Conservation (phyloP, 1,140 invertebrate species). For the Drosophila subobscura region DNA sequence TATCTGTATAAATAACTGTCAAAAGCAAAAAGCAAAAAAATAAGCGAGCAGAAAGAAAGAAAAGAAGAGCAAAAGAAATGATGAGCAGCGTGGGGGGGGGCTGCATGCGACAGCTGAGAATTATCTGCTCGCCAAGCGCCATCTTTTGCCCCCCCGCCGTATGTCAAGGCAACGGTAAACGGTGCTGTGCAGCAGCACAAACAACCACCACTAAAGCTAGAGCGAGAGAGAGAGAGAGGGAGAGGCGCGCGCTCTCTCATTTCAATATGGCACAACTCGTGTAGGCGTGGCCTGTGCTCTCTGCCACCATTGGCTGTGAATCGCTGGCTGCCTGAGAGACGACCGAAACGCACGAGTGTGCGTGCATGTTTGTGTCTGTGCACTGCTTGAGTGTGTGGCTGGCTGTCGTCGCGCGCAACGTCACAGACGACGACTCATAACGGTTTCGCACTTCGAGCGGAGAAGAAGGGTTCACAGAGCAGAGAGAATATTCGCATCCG, state of each 20-base stretch:
- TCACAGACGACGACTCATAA: constrained; percentile 55
- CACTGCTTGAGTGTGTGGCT: constrained; percentile 14
- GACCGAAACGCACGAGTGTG: constrained; percentile 11
- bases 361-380: constrained; percentile 14
- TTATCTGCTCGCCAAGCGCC: constrained; percentile 50
- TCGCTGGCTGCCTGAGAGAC: constrained; percentile 11
- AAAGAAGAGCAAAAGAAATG: constrained; percentile 6
- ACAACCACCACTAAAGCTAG: constrained; percentile 30
- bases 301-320: too few species aligned
- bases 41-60: constrained; percentile 24
- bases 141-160: constrained; percentile 50
- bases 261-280: too few species aligned
- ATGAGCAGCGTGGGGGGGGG: neutral
- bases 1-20: constrained; percentile 82
- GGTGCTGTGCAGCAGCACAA: constrained; percentile 41
- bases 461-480: constrained; percentile 70
- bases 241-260: constrained; percentile 2
- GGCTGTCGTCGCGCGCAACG: constrained; percentile 50
- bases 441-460: constrained; percentile 79
- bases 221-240: constrained; percentile 26
- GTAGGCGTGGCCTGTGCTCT: too few species aligned
- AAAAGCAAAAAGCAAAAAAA: constrained; percentile 41
- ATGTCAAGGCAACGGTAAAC: constrained; percentile 47
- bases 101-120: neutral
- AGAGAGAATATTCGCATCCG: constrained; percentile 22